These are phyloP conservation scores for Lasioglossum malachurum DNA, from an alignment of 2,888 invertebrate species.

Conservation along the genomic window DNA sequence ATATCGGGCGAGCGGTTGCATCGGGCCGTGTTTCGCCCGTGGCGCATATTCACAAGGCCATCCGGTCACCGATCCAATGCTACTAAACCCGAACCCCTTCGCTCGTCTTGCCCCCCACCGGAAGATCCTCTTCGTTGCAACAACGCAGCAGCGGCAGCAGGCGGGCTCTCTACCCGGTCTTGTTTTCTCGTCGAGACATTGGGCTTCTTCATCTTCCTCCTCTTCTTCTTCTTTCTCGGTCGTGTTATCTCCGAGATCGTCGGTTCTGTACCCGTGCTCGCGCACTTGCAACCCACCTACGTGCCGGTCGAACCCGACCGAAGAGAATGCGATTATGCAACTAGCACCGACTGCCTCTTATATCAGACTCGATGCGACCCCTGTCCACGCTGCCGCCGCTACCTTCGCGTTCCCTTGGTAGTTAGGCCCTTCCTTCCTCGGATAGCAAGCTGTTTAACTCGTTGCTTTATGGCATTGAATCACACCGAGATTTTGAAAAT, in stretches of 20 bases:
- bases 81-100: slow-evolving; percentile 75
- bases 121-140: slow-evolving; percentile 17
- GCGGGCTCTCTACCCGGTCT: slow-evolving; percentile 4
- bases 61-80: slow-evolving; percentile 81
- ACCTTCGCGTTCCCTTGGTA: neutral
- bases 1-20: slow-evolving; percentile 52
- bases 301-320: slow-evolving; percentile 60
- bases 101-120: slow-evolving; percentile 30
- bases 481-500: neutral
- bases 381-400: neutral
- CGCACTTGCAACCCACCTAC: slow-evolving; percentile 57
- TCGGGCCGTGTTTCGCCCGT: slow-evolving; percentile 54
- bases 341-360: slow-evolving; percentile 69
- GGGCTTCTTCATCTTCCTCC: slow-evolving; percentile 9
- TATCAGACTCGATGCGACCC: slow-evolving; percentile 43
- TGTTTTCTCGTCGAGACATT: slow-evolving; percentile 29
- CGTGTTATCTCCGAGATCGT: slow-evolving; percentile 48
- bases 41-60: slow-evolving; percentile 82
- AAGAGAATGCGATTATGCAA: slow-evolving; percentile 79
- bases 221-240: slow-evolving; percentile 25
- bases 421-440: neutral
- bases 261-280: slow-evolving; percentile 8
- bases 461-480: neutral
- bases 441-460: neutral
- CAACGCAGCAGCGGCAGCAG: slow-evolving; percentile 2